Percentiles rank a stretch among this genome's conserved stretches.
phyloP scores from a whole-genome alignment of 2,888 invertebrate genomes.

The Eumacrocentrus americanus region DNA sequence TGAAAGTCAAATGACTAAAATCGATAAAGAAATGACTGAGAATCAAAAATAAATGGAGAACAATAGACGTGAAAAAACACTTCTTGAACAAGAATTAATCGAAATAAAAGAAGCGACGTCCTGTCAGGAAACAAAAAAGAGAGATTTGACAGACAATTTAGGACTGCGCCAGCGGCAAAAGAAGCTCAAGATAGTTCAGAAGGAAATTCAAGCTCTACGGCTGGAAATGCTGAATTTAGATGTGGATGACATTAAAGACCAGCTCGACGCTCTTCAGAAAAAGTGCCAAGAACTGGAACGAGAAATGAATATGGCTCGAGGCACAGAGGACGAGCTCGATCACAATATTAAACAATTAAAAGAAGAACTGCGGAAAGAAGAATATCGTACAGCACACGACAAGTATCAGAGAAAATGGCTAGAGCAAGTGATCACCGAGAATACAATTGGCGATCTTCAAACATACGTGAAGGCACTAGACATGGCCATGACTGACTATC shows the following conservation, averaged over 20 bases:
- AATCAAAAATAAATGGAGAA: conserved; percentile 61
- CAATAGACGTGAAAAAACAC: conserved; percentile 63
- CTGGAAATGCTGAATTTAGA: conserved; percentile 67
- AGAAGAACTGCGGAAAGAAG: conserved; percentile 70
- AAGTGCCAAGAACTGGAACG: conserved; percentile 65
- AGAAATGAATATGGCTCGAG: conserved; percentile 59
- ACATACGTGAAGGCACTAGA: conserved; percentile 84
- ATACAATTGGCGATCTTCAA: conserved; percentile 71
- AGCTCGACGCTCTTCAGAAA: conserved; percentile 65
- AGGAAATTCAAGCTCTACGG: conserved; percentile 50
- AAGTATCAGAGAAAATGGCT: conserved; percentile 74
- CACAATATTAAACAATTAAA: conserved; percentile 52
- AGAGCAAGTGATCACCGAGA: conserved; percentile 63
- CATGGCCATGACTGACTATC: conserved; percentile 87
- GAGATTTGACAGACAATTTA: conserved; percentile 51
- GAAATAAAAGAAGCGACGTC: conserved; percentile 47
- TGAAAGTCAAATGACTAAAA: conserved; percentile 55
- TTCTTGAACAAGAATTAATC: conserved; percentile 61
- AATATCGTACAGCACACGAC: conserved; percentile 72
- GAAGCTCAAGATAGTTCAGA: conserved; percentile 49
- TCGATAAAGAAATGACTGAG: conserved; percentile 57
- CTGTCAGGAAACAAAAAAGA: conserved; percentile 48
- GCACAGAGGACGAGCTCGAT: conserved; percentile 54
- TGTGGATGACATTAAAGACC: conserved; percentile 64
- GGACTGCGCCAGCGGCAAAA: conserved; percentile 44